Percentiles rank a stretch among this genome's conserved stretches.
Conservation (phyloP, 2,888 invertebrate species). For the Chelonus formosanus region DNA sequence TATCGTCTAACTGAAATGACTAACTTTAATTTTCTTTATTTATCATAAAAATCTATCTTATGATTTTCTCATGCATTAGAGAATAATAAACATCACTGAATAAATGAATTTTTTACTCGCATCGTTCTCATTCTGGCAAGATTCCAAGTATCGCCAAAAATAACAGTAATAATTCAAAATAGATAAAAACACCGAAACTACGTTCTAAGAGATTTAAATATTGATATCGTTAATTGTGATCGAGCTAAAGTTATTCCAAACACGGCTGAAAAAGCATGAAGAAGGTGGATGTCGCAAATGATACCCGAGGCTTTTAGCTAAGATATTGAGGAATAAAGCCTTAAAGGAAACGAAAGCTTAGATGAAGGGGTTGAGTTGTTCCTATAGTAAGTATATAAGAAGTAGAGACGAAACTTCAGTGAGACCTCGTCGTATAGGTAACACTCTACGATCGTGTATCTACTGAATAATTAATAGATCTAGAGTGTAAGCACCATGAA, state of each 20-base stretch:
- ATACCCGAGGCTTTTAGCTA: conserved; percentile 26
- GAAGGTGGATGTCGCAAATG: conserved; percentile 21
- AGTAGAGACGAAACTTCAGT: conserved; percentile 1
- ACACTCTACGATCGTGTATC: conserved; percentile 22
- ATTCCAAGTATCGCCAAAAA: background rate
- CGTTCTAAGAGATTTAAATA: conserved; percentile 3
- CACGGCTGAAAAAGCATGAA: conserved; percentile 8
- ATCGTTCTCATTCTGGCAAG: too few relatives aligned
- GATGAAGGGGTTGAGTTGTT: background rate
- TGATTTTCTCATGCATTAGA: too few relatives aligned
- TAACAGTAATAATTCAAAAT: background rate
- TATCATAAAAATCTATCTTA: too few relatives aligned
- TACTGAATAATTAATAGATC: conserved; percentile 31
- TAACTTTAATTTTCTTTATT: too few relatives aligned
- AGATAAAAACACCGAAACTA: background rate
- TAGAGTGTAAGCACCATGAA: conserved; percentile 7
- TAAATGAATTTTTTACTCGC: too few relatives aligned
- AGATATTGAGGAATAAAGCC: conserved; percentile 11
- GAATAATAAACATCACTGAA: too few relatives aligned
- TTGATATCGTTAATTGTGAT: conserved; percentile 20
- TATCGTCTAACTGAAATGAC: too few relatives aligned
- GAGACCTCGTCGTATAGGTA: conserved; percentile 5
- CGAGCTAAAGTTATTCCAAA: conserved; percentile 7
- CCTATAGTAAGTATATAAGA: background rate
- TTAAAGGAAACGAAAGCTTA: background rate